Conservation (phyloP, 1,140 invertebrate species). For the Trachymyrmex cornetzi region DNA sequence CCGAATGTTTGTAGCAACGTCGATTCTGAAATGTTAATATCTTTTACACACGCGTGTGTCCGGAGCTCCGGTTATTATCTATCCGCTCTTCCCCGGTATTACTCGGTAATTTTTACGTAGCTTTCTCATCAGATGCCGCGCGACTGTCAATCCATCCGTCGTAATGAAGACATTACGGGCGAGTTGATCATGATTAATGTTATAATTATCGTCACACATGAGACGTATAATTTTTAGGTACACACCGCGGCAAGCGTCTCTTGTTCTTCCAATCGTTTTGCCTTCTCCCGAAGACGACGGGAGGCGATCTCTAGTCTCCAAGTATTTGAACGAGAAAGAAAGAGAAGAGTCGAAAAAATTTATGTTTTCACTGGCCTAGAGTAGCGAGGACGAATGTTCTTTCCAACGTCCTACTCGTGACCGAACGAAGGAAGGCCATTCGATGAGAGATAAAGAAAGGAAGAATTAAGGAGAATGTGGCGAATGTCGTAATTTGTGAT, state of each 20-base stretch:
- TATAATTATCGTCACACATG: constrained; percentile 48
- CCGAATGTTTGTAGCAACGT: not conserved
- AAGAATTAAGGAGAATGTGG: constrained; percentile 49
- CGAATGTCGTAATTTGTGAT: constrained; percentile 68
- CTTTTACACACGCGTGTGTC: not conserved
- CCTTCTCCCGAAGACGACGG: constrained; percentile 44
- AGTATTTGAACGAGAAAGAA: constrained; percentile 4
- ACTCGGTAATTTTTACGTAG: constrained; percentile 37
- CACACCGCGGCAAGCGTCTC: not conserved
- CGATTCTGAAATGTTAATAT: constrained; percentile 4
- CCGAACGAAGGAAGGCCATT: not conserved
- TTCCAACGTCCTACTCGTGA: not conserved
- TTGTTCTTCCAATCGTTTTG: too few relatives aligned
- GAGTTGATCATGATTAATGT: constrained; percentile 49
- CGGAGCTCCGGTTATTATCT: constrained; percentile 17
- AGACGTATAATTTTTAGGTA: constrained; percentile 54
- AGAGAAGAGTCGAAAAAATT: constrained; percentile 56
- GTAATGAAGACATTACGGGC: constrained; percentile 48
- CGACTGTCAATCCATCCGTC: constrained; percentile 37
- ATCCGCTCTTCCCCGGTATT: constrained; percentile 7
- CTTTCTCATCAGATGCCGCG: constrained; percentile 40
- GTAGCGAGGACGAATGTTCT: constrained; percentile 42
- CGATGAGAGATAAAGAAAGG: constrained; percentile 33
- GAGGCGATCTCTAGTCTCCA: not conserved
- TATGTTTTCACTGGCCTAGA: constrained; percentile 54